phyloP scores from a whole-genome alignment of 2,113 vertebrate genomes.

The Eretmodus cyanostictus region DNA sequence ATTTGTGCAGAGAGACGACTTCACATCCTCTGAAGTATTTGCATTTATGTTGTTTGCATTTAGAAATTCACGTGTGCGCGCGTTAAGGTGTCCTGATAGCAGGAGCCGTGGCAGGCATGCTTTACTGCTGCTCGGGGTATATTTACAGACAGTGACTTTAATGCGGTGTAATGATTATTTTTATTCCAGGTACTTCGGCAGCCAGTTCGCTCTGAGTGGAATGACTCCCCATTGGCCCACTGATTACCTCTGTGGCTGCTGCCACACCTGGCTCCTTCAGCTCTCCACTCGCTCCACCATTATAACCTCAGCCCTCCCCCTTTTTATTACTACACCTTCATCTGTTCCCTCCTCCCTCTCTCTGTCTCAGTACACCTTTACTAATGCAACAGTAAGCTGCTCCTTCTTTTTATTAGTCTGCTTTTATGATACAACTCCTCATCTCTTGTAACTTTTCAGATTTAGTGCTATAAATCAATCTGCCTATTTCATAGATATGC shows the following conservation, averaged over 20 bases:
- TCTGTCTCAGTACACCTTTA: neutral
- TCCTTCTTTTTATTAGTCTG: neutral
- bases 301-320: constrained; percentile 6
- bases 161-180: constrained; percentile 75
- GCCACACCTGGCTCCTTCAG: constrained; percentile 63
- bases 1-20: neutral
- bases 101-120: constrained; percentile 6
- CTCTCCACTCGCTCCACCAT: constrained; percentile 5
- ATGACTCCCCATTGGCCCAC: constrained; percentile 67
- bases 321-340: constrained; percentile 32
- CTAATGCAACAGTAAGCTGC: neutral
- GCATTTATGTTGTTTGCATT: constrained; percentile 22
- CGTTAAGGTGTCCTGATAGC: constrained; percentile 9
- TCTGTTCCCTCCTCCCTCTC: neutral
- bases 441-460: neutral
- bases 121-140: constrained; percentile 66
- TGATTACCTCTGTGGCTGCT: constrained; percentile 68
- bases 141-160: constrained; percentile 74
- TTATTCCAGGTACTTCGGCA: constrained; percentile 66
- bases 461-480: neutral
- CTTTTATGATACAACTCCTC: neutral
- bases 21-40: neutral
- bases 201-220: constrained; percentile 60
- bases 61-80: neutral
- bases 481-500: neutral